Base-by-base conservation (phyloP, 2,797 vertebrate genomes). In the Sebastes wilsoni region DNA sequence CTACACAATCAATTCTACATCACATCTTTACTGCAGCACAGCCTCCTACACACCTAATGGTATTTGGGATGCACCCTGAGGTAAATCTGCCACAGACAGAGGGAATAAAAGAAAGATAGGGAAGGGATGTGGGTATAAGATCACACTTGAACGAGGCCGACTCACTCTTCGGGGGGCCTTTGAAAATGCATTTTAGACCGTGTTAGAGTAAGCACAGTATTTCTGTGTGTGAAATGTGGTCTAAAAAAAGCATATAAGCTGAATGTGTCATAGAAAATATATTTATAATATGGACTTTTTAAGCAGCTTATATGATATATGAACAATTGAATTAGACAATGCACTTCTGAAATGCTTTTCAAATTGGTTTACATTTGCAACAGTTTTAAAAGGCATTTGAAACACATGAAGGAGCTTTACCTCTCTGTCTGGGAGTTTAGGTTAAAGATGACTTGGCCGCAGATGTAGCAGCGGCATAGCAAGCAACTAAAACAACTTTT, bases 1-100 rank as follows among this genome's bases (percentile, higher is more conserved):
- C 2, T 23, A 58, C 70, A 72, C 14, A 78, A 69, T 85, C 25
- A 56, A 78, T 65, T 84, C 73, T 67, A 69, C 80, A 78, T 74
- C 18, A 11, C 36, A 49, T 87, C 58, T 82, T 75, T 59, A 65
- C 69, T 65, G 77, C 27, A 46, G 81, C 67, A 76, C 71, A 79
- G 67, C 77, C 85, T 87, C 83, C 79, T 83, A 87, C 85, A 83
- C 70, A 59, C 54, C 16, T n/a, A 61, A 73, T 77, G 82, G 75
- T 89, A 81, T 88, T 86, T 72, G 30, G 83, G 78, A 84, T 87
- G 75, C 79, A 69, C 73, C 59, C 77, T 27, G 73, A 90, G 71
- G 76, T 83, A 83, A 74, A 92, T 80, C 66, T 86, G 65, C 72
- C 61, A 61, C 58, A 55, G 67, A 79, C n/a, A 61, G 2, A 70